These are phyloP conservation scores for Hirundichthys speculiger DNA, from an alignment of 2,113 vertebrate species.

Conservation along the genomic window DNA sequence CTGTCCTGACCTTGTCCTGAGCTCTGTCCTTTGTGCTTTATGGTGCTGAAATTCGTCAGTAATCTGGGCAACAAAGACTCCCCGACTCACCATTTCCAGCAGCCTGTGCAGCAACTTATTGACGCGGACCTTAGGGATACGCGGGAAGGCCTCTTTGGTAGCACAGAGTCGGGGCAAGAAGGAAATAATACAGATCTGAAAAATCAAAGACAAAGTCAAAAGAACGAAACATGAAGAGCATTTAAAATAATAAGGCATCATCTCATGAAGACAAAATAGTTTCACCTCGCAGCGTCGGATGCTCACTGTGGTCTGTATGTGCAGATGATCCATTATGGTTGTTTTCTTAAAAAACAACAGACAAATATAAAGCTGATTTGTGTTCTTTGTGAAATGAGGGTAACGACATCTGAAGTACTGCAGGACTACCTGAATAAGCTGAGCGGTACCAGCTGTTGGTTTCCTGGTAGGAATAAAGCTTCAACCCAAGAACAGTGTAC, in stretches of 20 bases:
- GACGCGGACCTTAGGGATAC: slow-evolving; percentile 32
- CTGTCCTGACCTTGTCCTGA: too few relatives aligned
- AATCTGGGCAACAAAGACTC: not conserved
- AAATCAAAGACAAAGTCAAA: slow-evolving; percentile 17
- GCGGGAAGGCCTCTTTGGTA: slow-evolving; percentile 65
- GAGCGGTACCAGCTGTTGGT: slow-evolving; percentile 58
- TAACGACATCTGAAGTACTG: not conserved
- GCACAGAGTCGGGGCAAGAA: slow-evolving; percentile 58
- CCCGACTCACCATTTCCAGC: slow-evolving; percentile 60
- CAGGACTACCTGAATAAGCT: slow-evolving; percentile 31
- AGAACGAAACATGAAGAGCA: not conserved
- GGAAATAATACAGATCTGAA: slow-evolving; percentile 62
- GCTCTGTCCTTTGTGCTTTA: too few relatives aligned
- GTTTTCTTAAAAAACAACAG: slow-evolving; percentile 12
- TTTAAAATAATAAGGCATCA: not conserved
- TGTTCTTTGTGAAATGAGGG: not conserved
- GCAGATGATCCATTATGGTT: not conserved
- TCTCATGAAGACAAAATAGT: not conserved
- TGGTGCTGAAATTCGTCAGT: not conserved
- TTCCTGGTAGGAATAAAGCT: slow-evolving; percentile 60
- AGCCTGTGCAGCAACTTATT: slow-evolving; percentile 54
- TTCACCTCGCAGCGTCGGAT: slow-evolving; percentile 49
- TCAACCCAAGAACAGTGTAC: slow-evolving; percentile 49
- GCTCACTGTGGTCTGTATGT: slow-evolving; percentile 2
- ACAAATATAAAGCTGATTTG: not conserved